A percentile compares a stretch with the other conserved stretches of the same genome.
phyloP scores from a whole-genome alignment of 2,797 vertebrate genomes.

The Cyclura pinguis region DNA sequence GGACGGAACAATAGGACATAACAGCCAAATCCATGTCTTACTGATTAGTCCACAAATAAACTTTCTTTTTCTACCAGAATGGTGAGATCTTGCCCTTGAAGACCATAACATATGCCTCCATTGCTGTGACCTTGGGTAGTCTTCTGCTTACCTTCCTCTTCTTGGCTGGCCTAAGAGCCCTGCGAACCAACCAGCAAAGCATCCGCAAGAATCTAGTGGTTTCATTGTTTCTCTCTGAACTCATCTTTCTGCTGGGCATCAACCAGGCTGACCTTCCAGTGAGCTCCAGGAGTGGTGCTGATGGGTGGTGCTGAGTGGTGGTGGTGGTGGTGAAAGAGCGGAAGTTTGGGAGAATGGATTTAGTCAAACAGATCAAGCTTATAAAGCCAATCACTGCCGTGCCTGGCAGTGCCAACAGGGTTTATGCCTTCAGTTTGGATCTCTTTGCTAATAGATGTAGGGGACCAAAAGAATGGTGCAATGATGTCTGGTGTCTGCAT shows the following conservation, averaged over 20 bases:
- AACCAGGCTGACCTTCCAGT: conserved; percentile 94
- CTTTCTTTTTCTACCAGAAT: conserved; percentile 80
- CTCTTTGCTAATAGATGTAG: not conserved
- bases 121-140: conserved; percentile 89
- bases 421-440: not conserved
- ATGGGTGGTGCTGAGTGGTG: not conserved
- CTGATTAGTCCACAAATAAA: not conserved
- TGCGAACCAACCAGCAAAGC: conserved; percentile 90
- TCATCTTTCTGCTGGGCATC: conserved; percentile 94
- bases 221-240: conserved; percentile 89
- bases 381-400: no score
- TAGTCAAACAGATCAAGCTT: not conserved
- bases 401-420: not conserved
- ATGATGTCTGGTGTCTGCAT: not conserved
- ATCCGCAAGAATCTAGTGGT: conserved; percentile 88
- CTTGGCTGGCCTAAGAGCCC: conserved; percentile 84
- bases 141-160: conserved; percentile 89
- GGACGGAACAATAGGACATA: not conserved
- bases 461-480: not conserved
- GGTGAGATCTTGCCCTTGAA: conserved; percentile 93
- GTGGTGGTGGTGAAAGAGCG: not conserved
- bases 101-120: conserved; percentile 88
- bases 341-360: not conserved
- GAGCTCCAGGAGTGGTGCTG: conserved; percentile 50
- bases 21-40: not conserved